A percentile compares a stretch with the other conserved stretches of the same genome.
Conservation (phyloP, 2,113 vertebrate genomes). For the Daubentonia madagascariensis region DNA sequence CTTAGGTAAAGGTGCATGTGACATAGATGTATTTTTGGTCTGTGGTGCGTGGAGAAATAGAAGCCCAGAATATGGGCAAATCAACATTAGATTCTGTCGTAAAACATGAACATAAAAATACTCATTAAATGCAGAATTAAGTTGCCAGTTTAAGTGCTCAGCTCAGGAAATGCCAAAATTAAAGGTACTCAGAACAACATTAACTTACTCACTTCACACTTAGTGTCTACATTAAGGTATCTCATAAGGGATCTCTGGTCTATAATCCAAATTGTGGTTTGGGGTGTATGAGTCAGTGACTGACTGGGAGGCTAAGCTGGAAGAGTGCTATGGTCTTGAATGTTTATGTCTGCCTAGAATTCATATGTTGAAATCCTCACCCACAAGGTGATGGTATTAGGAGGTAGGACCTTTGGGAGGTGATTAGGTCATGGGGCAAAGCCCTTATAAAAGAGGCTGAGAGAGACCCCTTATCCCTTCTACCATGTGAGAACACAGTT, state of each 20-base stretch:
- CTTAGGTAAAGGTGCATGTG: neutral
- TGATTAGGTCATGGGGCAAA: neutral
- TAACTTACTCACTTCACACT: neutral
- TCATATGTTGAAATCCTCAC: neutral
- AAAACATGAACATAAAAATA: constrained; percentile 37
- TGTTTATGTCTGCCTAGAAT: neutral
- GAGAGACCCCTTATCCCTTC: neutral
- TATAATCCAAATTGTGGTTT: neutral
- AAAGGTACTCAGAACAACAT: neutral
- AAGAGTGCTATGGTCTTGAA: neutral
- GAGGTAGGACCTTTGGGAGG: neutral
- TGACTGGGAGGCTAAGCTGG: neutral
- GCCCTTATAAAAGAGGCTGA: neutral
- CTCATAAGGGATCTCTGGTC: neutral
- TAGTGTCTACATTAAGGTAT: neutral
- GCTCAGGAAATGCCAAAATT: constrained; percentile 41
- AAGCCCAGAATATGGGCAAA: constrained; percentile 8
- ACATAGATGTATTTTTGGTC: neutral
- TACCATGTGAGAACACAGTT: neutral
- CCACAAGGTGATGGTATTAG: neutral
- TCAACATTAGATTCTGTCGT: constrained; percentile 31
- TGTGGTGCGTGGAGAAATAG: neutral
- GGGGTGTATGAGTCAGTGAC: neutral
- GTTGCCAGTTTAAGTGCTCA: constrained; percentile 23
- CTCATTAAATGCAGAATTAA: constrained; percentile 34